These are phyloP conservation scores for Andricus quercusramuli DNA, from an alignment of 2,888 invertebrate genomes.

Conservation along the genomic window DNA sequence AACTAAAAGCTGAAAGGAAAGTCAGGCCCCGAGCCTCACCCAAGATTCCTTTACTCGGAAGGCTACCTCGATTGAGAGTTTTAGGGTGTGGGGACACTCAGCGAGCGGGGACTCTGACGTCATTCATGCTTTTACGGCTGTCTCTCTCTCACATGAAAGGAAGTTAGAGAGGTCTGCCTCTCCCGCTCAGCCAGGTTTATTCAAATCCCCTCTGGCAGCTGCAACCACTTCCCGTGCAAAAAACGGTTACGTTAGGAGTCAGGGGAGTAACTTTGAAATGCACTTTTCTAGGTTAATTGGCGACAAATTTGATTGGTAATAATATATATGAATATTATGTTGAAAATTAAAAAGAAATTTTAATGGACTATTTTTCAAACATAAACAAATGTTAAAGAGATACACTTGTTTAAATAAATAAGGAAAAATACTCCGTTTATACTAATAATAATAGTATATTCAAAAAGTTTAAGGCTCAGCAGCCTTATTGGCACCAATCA, in stretches of 20 bases:
- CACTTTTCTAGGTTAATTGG: background rate
- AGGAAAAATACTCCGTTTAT: background rate
- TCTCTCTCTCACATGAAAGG: conserved; percentile 6
- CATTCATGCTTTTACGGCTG: conserved; percentile 19
- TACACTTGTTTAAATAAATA: background rate
- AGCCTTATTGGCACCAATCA: conserved; percentile 22
- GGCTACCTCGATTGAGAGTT: conserved; percentile 41
- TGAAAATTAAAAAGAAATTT: background rate
- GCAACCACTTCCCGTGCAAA: conserved; percentile 22
- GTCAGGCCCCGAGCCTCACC: conserved; percentile 38
- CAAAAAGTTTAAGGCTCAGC: background rate
- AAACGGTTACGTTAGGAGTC: conserved; percentile 18
- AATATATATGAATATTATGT: background rate
- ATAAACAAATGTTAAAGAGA: too few relatives aligned
- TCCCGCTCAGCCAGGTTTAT: background rate
- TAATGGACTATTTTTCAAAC: background rate
- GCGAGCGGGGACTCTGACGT: conserved; percentile 34
- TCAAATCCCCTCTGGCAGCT: conserved; percentile 23
- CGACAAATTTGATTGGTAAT: background rate
- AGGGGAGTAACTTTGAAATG: background rate
- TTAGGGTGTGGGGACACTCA: conserved; percentile 37
- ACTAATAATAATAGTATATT: background rate
- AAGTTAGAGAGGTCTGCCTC: background rate
- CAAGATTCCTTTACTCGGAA: conserved; percentile 39
- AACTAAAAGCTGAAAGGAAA: conserved; percentile 33